Percentiles rank a stretch among this genome's conserved stretches.
These are phyloP conservation scores for Steinernema scapterisci DNA, from an alignment of 2,888 invertebrate species.

Conservation along the genomic window DNA sequence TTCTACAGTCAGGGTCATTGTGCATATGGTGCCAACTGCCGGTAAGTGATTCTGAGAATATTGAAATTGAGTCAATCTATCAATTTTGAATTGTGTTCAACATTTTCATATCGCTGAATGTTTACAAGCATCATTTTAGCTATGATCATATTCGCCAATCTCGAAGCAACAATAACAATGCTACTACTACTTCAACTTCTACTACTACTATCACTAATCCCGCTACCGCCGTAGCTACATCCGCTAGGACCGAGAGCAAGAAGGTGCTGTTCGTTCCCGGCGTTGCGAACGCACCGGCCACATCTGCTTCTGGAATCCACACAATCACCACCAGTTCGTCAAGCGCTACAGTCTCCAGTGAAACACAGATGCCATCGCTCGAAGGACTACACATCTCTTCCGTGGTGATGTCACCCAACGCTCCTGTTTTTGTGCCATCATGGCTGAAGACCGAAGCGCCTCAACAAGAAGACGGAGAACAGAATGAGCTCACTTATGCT, in stretches of 20 bases:
- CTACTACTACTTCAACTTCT: too few species aligned
- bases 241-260: not conserved
- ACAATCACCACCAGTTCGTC: not conserved
- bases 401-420: not conserved
- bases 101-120: too few species aligned
- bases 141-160: not conserved
- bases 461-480: not conserved
- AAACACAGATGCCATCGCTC: not conserved
- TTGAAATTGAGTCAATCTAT: too few species aligned
- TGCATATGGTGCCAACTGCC: slow-evolving; percentile 52
- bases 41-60: slow-evolving; percentile 44
- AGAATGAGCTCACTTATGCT: not conserved
- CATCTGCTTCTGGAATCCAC: not conserved
- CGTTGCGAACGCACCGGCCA: not conserved
- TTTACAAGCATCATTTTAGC: not conserved
- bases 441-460: not conserved
- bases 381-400: not conserved
- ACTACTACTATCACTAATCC: too few species aligned
- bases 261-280: not conserved
- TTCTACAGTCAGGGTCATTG: slow-evolving; percentile 54
- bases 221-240: too few species aligned
- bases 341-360: not conserved
- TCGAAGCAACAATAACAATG: not conserved
- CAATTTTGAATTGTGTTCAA: not conserved
- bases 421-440: slow-evolving; percentile 11